These are phyloP conservation scores for Calyptommatus sinebrachiatus DNA, from an alignment of 2,113 vertebrate genomes.

Conservation along the genomic window DNA sequence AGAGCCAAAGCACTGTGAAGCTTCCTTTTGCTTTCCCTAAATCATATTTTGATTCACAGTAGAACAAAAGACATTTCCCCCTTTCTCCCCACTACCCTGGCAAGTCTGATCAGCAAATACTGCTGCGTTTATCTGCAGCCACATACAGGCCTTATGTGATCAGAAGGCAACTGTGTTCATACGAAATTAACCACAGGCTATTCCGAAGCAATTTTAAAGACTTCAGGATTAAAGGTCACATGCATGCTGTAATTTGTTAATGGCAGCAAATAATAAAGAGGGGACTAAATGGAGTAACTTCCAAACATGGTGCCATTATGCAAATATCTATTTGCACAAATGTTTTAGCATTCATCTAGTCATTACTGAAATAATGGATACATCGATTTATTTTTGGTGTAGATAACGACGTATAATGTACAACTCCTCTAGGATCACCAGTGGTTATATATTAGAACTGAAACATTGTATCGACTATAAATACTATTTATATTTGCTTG, in stretches of 20 bases:
- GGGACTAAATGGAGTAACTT: not conserved
- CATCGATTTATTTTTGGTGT: not conserved
- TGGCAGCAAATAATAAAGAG: not conserved
- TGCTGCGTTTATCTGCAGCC: no score
- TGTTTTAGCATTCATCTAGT: not conserved
- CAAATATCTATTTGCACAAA: not conserved
- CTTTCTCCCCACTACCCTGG: no score
- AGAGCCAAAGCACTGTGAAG: no score
- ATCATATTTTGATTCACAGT: no score
- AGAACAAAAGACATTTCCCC: no score
- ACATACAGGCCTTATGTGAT: no score
- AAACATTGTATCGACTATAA: not conserved
- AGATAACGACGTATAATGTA: not conserved
- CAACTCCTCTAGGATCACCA: not conserved
- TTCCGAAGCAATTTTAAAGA: no score
- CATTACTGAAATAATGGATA: not conserved
- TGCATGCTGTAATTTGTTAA: not conserved
- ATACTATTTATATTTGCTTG: not conserved
- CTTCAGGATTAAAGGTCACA: not conserved
- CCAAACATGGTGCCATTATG: not conserved
- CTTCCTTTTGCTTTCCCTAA: no score
- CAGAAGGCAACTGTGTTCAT: no score
- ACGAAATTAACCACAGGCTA: no score
- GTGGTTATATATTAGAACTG: not conserved
- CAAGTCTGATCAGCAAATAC: no score